phyloP scores from a whole-genome alignment of 2,113 vertebrate species.

The Phalacrocorax carbo region DNA sequence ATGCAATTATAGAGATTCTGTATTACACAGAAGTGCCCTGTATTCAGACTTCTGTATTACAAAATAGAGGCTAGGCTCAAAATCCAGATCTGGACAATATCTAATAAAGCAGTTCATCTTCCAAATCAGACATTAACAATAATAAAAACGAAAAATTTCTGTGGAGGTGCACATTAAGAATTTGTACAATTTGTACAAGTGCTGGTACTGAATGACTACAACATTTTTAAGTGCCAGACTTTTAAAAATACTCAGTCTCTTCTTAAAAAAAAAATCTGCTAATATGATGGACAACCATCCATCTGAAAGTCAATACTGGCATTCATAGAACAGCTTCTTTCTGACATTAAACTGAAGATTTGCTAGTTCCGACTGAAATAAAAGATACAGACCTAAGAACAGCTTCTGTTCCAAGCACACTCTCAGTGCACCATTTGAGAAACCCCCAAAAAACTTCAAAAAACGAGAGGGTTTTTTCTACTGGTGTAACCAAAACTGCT shows the following conservation, averaged over 20 bases:
- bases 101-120: neutral
- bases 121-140: neutral
- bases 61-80: neutral
- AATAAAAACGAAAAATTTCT: neutral
- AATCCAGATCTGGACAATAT: neutral
- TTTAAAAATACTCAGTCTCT: neutral
- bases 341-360: neutral
- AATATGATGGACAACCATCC: neutral
- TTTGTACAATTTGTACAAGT: neutral
- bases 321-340: neutral
- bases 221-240: neutral
- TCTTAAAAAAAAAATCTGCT: neutral
- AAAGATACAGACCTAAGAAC: neutral
- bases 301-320: neutral
- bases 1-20: neutral
- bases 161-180: neutral
- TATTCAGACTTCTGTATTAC: neutral
- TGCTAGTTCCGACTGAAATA: neutral
- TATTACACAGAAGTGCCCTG: neutral
- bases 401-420: neutral
- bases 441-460: neutral
- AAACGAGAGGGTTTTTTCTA: neutral
- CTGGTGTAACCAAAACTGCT: neutral
- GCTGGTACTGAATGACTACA: neutral
- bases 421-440: neutral